Evolutionary conservation across 2,113 vertebrate species (phyloP).

Genomic region (Quiscalus mexicanus): DNA sequence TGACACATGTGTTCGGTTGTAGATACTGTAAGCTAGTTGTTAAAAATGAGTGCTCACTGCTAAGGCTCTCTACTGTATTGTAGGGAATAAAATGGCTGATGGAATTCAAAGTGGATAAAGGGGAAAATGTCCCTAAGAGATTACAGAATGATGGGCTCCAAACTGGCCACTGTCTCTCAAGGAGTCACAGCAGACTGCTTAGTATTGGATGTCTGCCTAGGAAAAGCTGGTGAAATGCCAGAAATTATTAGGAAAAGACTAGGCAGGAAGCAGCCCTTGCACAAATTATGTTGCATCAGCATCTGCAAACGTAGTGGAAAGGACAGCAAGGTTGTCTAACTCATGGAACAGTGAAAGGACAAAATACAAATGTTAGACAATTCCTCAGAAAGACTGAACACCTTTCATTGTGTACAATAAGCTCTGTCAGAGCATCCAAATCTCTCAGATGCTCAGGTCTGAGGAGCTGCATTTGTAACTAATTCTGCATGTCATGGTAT

Average conservation of each 20-base stretch:
- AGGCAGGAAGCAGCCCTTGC: neutral
- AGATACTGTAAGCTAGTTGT: neutral
- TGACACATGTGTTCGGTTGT: neutral
- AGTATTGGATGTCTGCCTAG: neutral
- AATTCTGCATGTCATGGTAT: neutral
- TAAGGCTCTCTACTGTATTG: neutral
- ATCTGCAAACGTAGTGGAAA: neutral
- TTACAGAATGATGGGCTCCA: neutral
- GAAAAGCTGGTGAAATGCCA: neutral
- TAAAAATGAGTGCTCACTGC: neutral
- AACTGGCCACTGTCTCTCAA: neutral
- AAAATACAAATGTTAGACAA: neutral
- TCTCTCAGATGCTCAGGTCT: neutral
- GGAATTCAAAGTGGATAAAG: neutral
- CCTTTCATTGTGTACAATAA: neutral
- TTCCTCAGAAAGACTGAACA: neutral
- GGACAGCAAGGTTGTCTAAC: neutral
- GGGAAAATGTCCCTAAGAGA: neutral
- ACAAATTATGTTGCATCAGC: neutral
- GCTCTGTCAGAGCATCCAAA: neutral
- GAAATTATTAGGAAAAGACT: neutral
- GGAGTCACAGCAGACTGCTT: neutral
- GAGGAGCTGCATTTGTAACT: neutral
- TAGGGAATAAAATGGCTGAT: neutral
- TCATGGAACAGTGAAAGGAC: neutral